phyloP scores from a whole-genome alignment of 2,113 vertebrate species.

The Chamaea fasciata region DNA sequence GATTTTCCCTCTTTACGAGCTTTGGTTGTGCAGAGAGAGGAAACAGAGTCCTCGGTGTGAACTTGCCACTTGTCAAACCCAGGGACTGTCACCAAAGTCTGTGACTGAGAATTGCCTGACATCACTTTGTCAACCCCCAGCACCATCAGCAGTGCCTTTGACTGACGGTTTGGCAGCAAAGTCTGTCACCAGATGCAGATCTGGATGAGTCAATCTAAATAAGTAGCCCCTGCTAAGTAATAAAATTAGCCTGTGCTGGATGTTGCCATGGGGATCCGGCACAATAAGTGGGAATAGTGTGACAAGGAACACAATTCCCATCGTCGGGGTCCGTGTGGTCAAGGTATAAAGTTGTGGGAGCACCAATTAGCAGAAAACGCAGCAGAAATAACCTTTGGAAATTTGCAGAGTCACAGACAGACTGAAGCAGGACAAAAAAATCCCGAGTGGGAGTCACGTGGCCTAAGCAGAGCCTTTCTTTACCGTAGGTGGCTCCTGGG shows the following conservation, averaged over 20 bases:
- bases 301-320: neutral
- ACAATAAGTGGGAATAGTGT: accelerated
- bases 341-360: neutral
- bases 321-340: neutral
- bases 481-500: neutral
- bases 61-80: neutral
- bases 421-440: neutral
- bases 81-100: neutral
- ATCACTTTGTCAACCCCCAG: neutral
- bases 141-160: neutral
- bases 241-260: neutral
- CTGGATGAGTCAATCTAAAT: neutral
- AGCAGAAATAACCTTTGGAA: neutral
- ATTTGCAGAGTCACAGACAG: neutral
- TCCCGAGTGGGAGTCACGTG: neutral
- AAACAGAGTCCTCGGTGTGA: neutral
- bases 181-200: neutral
- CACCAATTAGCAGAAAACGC: neutral
- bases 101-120: neutral
- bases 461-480: neutral
- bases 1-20: neutral
- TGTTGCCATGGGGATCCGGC: neutral
- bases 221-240: neutral
- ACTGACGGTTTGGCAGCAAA: neutral
- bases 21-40: neutral